Base-by-base conservation (phyloP, 2,797 vertebrate species). In the Rousettus madagascariensis region DNA sequence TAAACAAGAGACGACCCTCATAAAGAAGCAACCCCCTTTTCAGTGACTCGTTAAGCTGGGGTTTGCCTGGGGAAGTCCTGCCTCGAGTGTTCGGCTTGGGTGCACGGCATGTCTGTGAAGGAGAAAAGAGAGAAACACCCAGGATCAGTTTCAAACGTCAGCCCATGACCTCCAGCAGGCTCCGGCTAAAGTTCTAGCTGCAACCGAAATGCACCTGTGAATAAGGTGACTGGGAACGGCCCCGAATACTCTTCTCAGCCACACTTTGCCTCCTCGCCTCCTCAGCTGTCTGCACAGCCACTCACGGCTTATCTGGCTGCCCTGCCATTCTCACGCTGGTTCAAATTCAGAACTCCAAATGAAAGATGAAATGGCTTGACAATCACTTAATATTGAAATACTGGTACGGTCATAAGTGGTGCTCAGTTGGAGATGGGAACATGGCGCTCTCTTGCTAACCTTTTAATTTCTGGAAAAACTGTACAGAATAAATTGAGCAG, bases 381-480 rank as follows among this genome's bases (percentile, higher is more conserved):
- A 97, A 98, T 98, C 97, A 96, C 97, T 98, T 98, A 97, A 97
- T 98, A 98, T 82, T 97, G 98, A 98, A 98, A 98, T 97, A 97
- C 96, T 80, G 36, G 86, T 94, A 86, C 95, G 95, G 96, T 97
- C 97, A 97, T 98, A 97, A 98, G 97, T 69, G 91, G 95, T 89
- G 94, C 95, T 98, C 96, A 30, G 94, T 79, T 97, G 2, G 55
- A 97, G 97, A 98, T 94, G 96, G 38, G 96, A 89, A 97, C 92
- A 93, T 36, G 85, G 95, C 91, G 96, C 97, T 98, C 96, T 85
- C 97, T 87, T 55, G 93, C 97, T 96, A 98, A 98, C 96, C 97
- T 98, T 98, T 98, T 98, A 98, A 98, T 98, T 98, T 98, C 97
- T 97, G 95, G 96, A 95, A 97, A 98, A 97, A 97, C 71, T 84